Base-by-base conservation (phyloP, 2,888 invertebrate species). In the Drosophila histrio region DNA sequence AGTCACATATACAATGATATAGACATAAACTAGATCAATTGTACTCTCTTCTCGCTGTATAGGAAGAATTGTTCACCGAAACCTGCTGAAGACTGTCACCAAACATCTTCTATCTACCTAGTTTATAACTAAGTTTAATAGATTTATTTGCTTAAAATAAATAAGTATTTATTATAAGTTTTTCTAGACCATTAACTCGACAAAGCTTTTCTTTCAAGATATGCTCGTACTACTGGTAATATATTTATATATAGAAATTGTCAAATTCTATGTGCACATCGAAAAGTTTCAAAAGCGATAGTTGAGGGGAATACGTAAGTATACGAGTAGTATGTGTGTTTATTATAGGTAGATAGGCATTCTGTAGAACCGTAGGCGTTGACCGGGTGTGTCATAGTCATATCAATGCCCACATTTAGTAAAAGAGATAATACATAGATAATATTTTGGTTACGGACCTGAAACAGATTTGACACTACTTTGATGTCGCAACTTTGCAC, bases 351-450 rank as follows among this genome's bases (percentile, higher is more conserved):
- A 26, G 32, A 22, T 43, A 44, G 38, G 38, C 38, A 7, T 19
- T 38, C 19, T 21, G 38, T 38, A 21, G 38, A 38, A 34, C n/a
- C 22, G 21, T 19, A 24, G 56, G 38, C 50, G 24, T 30, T n/a
- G n/a, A n/a, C 21, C 21, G 28, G 41, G 36, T 66, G 73, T 67
- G 71, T 72, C 71, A 72, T 53, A 44, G 60, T n/a, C 30, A 72
- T 60, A 57, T 72, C 52, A 57, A 65, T 30, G 54, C 39, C 32
- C 22, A 46, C 44, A 26, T 58, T 53, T 49, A 46, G 54, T 22
- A 1, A n/a, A 46, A 52, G 13, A 66, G 71, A 71, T 71, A 71
- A 71, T 66, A 57, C 50, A 15, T 28, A 65, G 72, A 71, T 71
- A 71, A 59, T 71, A 43, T 26, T 24, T 26, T 28, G 34, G 26